Evolutionary conservation across 2,888 invertebrate species (phyloP), one percentile per base, ranked within the genome.

Genomic region (Phaonia tiefii): DNA sequence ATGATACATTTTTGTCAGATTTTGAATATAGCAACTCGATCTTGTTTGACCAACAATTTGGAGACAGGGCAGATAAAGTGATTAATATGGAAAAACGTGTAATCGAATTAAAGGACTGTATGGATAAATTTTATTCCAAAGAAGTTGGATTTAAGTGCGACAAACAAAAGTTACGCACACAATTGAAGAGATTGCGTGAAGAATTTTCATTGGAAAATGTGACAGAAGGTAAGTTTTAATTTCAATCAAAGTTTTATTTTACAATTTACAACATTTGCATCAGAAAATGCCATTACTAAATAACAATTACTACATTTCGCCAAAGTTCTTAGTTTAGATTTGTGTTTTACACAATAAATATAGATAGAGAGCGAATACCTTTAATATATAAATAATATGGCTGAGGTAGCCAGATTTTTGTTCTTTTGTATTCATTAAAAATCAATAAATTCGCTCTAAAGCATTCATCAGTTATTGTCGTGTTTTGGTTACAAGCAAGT

Each of bases 51-150:
- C 71, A 73, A 2, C 79, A 79, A 0, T 82, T 86, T 17, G 70
- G 37, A 13, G 31, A 75, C 15, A 86, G 86, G 0, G 70, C 83
- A 0, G 75, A 46, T 7, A 79, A 78, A 1, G 75, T 86, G 1
- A 17, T 54, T 0, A 70, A 56, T 4, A 74, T 88, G n/a, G 87
- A 88, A 7, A 31, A 69, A 0, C 84, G 86, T 0, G 79, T 87
- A 0, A 63, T 42, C 2, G 76, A 71, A 1, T 83, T 90, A 0
- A 88, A 88, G 31, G 85, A 87, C 1, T 81, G 80, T 1, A 87
- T 90, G 58, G 89, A 89, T 37, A 83, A 81, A 4, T 89, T 89
- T 66, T 86, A 87, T 39, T 82, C 82, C 1, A 87, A 87, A 58
- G 86, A 88, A 56, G 44, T 84, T 2, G 85, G 85, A 20, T 83